A percentile compares a stretch with the other conserved stretches of the same genome.
Conservation (phyloP, 2,113 vertebrate genomes). For the Actinemys pallida region DNA sequence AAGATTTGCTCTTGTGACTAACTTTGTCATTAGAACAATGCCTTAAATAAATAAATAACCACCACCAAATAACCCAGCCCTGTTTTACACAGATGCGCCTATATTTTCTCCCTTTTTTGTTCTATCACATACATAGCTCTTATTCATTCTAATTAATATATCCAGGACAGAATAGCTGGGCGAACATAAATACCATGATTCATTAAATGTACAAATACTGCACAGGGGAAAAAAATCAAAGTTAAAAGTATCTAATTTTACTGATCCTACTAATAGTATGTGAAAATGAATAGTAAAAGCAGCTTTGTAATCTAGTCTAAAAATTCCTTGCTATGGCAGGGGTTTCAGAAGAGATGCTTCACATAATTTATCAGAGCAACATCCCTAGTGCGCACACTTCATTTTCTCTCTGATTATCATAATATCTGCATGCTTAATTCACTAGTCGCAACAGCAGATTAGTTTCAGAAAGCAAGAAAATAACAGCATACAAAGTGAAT, state of each 20-base stretch:
- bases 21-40: neutral
- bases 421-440: slow-evolving; percentile 64
- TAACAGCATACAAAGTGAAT: slow-evolving; percentile 25
- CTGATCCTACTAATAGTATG: neutral
- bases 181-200: accelerated
- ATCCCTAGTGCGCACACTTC: slow-evolving; percentile 4
- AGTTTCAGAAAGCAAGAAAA: slow-evolving; percentile 64
- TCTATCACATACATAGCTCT: neutral
- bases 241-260: neutral
- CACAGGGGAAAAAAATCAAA: neutral
- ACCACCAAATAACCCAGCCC: neutral
- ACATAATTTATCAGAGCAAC: slow-evolving; percentile 6
- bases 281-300: neutral
- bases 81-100: neutral
- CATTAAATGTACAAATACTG: neutral
- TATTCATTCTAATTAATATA: neutral
- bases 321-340: neutral
- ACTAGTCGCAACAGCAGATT: slow-evolving; percentile 43
- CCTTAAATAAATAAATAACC: neutral
- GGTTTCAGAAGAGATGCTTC: neutral
- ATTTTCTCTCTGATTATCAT: slow-evolving; percentile 61
- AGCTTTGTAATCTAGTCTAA: neutral
- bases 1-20: neutral
- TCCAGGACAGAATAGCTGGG: neutral
- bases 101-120: neutral